phyloP scores from a whole-genome alignment of 2,113 vertebrate genomes.

The Girardinichthys multiradiatus region DNA sequence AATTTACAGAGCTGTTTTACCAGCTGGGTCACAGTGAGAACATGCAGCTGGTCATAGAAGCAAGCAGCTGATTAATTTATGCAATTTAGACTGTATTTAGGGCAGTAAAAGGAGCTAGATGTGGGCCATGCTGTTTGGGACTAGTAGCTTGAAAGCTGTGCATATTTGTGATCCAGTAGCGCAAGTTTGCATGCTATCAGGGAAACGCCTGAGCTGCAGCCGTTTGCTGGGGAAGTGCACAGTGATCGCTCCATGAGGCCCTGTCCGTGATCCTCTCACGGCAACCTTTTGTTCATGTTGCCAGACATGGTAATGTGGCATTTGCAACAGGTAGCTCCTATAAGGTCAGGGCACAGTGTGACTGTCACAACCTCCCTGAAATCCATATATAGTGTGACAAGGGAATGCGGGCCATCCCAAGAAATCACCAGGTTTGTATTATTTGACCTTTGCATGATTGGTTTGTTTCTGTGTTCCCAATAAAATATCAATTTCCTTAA shows the following conservation, averaged over 20 bases:
- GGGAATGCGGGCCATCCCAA: constrained; percentile 17
- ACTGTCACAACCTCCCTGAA: constrained; percentile 55
- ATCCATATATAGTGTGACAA: constrained; percentile 56
- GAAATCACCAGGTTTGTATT: constrained; percentile 30
- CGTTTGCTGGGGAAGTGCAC: constrained; percentile 25
- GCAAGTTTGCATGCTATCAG: constrained; percentile 40
- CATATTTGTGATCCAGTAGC: constrained; percentile 38
- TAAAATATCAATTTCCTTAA: constrained; percentile 7
- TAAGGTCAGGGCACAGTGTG: constrained; percentile 74
- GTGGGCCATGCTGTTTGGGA: constrained; percentile 18
- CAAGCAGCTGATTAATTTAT: constrained; percentile 33
- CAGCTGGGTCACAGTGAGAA: constrained; percentile 24
- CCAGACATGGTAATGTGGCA: constrained; percentile 75
- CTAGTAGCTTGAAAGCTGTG: constrained; percentile 12
- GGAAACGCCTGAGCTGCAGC: constrained; percentile 37
- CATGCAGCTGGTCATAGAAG: constrained; percentile 26
- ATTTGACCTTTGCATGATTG: constrained; percentile 40
- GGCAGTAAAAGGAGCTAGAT: constrained; percentile 18
- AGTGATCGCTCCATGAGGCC: constrained; percentile 32
- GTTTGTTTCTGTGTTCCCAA: constrained; percentile 18
- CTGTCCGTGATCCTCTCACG: constrained; percentile 45
- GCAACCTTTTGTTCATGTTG: constrained; percentile 49
- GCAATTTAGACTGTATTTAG: constrained; percentile 42
- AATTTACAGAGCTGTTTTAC: neutral
- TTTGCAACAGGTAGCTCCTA: constrained; percentile 70